Conservation (phyloP, 2,113 vertebrate genomes). For the Trochalopteron elliotii region DNA sequence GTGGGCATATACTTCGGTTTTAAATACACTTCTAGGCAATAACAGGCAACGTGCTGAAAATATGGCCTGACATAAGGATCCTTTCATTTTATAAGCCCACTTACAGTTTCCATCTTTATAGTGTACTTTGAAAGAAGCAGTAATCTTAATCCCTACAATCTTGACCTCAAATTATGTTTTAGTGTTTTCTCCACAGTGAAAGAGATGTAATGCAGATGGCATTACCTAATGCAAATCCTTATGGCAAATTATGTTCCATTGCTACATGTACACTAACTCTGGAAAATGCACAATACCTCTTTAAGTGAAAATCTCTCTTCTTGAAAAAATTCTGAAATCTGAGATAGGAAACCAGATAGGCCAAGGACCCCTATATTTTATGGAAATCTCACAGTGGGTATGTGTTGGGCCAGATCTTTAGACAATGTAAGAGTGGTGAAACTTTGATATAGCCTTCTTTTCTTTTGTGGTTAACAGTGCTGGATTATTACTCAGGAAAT, state of each 20-base stretch:
- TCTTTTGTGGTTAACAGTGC: not conserved
- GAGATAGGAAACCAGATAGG: not conserved
- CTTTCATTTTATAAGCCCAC: slow-evolving; percentile 33
- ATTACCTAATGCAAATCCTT: slow-evolving; percentile 31
- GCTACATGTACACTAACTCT: not conserved
- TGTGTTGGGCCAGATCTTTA: not conserved
- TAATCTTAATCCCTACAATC: slow-evolving; percentile 32
- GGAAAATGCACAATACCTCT: not conserved
- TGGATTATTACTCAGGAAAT: not conserved
- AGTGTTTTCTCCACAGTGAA: not conserved
- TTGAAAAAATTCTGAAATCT: not conserved
- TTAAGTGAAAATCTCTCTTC: not conserved
- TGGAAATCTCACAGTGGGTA: not conserved
- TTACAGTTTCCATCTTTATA: slow-evolving; percentile 12
- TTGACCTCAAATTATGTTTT: not conserved
- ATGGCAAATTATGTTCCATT: not conserved
- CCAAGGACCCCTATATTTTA: not conserved
- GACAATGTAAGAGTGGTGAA: not conserved
- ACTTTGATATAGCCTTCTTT: not conserved
- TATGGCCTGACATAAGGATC: not conserved
- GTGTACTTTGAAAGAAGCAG: slow-evolving; percentile 13
- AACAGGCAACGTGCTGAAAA: slow-evolving; percentile 26
- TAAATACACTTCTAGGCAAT: not conserved
- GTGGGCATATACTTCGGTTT: not conserved
- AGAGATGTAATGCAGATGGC: slow-evolving; percentile 13